Base-by-base conservation (phyloP, 2,113 vertebrate species). In the Tyrannus savana region DNA sequence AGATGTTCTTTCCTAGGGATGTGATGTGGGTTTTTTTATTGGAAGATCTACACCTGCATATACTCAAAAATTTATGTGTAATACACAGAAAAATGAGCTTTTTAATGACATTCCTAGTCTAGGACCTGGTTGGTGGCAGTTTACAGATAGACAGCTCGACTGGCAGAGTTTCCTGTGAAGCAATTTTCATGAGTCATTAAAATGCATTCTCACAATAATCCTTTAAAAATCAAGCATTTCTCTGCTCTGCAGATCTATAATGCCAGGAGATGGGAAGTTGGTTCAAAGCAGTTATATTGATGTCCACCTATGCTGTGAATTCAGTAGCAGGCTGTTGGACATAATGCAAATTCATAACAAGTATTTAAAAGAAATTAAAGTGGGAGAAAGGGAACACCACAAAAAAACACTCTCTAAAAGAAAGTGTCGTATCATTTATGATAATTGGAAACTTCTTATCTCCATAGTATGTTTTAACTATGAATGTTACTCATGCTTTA, bases 341-440 rank as follows among this genome's bases (percentile, higher is more conserved):
- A 50, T 27, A 27, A 19, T 37, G 49, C 27, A 76, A 37, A 63
- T 35, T 53, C 22, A 46, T 18, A 46, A 21, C 28, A 83, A 62
- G 8, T 49, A 50, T 47, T 67, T 41, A 41, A 41, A 44, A 42
- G 39, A 33, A 14, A 75, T 50, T 22, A 56, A 41, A 16, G 37
- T 3, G 1, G 15, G 4, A 2, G 2, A 22, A 15, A 4, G 3
- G 9, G 1, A 23, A 28, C 17, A 46, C 9, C 30, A 72, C 6
- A 47, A 41, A 58, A 47, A 89, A 35, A 14, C n/a, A 2, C 8
- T 44, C 15, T 63, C 2, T 11, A 6, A 60, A 37, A 28, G 2
- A n/a, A 47, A 76, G 17, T 31, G 14, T 66, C 11, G 1, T 74
- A 27, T 47, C 0, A 42, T 63, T 74, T 87, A 33, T 53, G 24